Evolutionary conservation across 1,140 invertebrate genomes (phyloP).

Genomic region (Megathymus violae): DNA sequence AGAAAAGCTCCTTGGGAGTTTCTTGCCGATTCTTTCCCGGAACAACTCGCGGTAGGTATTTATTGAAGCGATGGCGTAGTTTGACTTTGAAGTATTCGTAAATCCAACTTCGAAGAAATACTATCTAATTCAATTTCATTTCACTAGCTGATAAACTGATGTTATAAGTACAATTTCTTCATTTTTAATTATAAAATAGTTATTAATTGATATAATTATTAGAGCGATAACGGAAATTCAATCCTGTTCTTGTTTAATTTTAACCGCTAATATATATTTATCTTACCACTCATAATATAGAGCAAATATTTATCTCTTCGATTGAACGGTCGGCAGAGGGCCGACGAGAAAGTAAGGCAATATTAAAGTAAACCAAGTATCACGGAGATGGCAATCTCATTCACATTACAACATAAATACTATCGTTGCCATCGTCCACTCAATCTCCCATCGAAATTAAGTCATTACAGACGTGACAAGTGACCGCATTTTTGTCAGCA

Average conservation of each 20-base stretch:
- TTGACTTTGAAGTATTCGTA: no score
- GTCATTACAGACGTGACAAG: constrained; percentile 18
- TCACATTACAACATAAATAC: constrained; percentile 35
- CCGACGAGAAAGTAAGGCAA: neutral
- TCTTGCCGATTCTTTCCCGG: no score
- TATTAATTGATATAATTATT: no score
- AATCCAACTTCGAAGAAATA: no score
- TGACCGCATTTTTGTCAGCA: constrained; percentile 33
- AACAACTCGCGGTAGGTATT: no score
- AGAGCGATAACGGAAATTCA: no score
- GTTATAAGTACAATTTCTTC: no score
- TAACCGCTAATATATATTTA: constrained; percentile 8
- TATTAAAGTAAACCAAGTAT: constrained; percentile 30
- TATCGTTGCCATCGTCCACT: constrained; percentile 1
- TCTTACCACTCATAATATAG: neutral
- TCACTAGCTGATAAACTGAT: no score
- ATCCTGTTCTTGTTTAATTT: neutral
- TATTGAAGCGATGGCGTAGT: no score
- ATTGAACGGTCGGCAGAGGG: constrained; percentile 1
- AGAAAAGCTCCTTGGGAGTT: no score
- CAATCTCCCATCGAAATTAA: constrained; percentile 22
- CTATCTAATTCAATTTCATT: no score
- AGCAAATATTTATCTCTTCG: neutral
- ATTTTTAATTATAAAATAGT: no score
- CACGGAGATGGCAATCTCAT: constrained; percentile 35